These are phyloP conservation scores for Crematogaster levior DNA, from an alignment of 2,888 invertebrate species.

Conservation along the genomic window DNA sequence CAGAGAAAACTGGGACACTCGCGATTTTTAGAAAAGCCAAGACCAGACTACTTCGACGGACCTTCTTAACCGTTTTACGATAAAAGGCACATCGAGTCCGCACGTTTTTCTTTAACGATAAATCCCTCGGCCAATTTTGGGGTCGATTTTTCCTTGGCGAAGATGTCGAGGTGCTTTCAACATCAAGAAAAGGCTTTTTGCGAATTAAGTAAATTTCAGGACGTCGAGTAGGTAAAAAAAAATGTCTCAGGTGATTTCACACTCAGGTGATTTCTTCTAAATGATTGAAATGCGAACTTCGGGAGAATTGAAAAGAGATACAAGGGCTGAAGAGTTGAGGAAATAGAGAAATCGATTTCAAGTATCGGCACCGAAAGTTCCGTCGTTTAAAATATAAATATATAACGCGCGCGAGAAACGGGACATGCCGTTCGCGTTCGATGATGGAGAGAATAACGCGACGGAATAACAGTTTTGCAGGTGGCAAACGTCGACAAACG, in stretches of 20 bases:
- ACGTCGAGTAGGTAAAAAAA: background rate
- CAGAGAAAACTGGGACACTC: constrained; percentile 34
- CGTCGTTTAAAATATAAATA: background rate
- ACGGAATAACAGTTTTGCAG: constrained; percentile 35
- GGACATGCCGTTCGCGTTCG: background rate
- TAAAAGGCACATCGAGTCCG: background rate
- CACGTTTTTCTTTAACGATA: background rate
- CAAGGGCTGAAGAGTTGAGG: background rate
- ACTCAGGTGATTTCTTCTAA: background rate
- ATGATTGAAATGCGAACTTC: background rate
- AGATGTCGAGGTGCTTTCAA: background rate
- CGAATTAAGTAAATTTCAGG: background rate
- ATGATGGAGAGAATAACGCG: background rate
- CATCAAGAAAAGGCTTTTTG: background rate
- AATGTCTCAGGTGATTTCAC: too few relatives aligned
- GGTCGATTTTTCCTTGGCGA: background rate
- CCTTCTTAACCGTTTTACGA: background rate
- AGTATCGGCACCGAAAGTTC: background rate
- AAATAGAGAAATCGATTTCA: background rate
- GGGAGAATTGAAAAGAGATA: background rate
- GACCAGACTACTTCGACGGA: background rate
- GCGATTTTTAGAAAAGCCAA: constrained; percentile 34
- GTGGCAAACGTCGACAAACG: constrained; percentile 16
- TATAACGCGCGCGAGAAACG: background rate
- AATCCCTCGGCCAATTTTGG: background rate